Base-by-base conservation (phyloP, 2,113 vertebrate genomes). In the Mobula birostris region DNA sequence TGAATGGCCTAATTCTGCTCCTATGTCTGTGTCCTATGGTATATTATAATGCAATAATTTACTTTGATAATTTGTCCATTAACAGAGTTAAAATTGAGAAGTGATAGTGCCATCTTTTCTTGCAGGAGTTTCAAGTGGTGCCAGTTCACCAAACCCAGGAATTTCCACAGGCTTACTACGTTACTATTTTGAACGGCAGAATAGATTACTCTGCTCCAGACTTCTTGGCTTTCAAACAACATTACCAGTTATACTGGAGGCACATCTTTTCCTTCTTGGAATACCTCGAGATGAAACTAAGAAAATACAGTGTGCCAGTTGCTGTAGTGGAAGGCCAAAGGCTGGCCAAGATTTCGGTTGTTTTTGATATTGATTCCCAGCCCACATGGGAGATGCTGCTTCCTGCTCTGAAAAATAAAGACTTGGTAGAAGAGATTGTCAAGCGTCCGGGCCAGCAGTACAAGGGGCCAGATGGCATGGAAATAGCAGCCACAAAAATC, bases 141-240 rank as follows among this genome's bases (percentile, higher is more conserved):
- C 56, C 85, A 0, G 0, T 92, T 82, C 80, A 24, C 72, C 94
- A 94, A 91, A 40, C 74, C 79, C 95, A 95, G 40, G 70, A 93
- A 56, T 48, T 76, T 15, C 27, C 36, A 72, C 21, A 12, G 27
- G 96, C 94, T 94, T 90, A 66, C 8, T 88, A 36, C 82, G 94
- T 97, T 94, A 95, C 94, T 74, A 96, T 97, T 95, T 94, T 82
- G 88, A 95, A 97, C 0, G 98, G 98, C 29, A 83, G 24, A 0
- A 94, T 96, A 79, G 95, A 98, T 94, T 95, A 95, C 36, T 7
- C 90, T 14, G 96, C 97, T 21, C 87, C 95, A 9, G 97, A 97
- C 94, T 97, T 98, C 95, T 85, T 95, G 94, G 94, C 96, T 0
- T 98, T 98, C 95, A 97, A 97, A 93, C 95, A 97, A 11, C 96